Conservation (phyloP, 1,140 invertebrate genomes). For the Anastrepha ludens region DNA sequence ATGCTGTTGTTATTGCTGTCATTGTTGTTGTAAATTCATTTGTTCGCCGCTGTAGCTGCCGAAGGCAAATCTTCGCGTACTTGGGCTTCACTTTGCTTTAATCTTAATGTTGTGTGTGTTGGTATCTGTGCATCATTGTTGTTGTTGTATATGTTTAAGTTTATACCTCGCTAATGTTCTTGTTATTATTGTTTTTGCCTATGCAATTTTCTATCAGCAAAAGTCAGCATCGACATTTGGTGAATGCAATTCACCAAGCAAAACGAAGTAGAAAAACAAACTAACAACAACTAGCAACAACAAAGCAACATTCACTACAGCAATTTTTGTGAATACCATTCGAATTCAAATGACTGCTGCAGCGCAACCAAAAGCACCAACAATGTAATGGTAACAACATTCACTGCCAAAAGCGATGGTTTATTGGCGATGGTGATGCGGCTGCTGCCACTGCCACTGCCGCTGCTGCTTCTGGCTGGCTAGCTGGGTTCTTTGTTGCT, state of each 20-base stretch:
- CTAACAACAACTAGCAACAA: neutral
- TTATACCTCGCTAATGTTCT: neutral
- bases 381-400: conserved; percentile 10
- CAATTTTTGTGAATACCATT: conserved; percentile 17
- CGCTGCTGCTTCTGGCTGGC: neutral
- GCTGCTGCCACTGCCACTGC: neutral
- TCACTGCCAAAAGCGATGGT: conserved; percentile 42
- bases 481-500: neutral
- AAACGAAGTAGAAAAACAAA: neutral
- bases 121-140: neutral
- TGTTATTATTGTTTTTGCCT: neutral
- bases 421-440: neutral
- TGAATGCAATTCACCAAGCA: conserved; percentile 1
- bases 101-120: neutral
- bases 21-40: neutral
- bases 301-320: conserved; percentile 7
- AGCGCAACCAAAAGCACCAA: neutral
- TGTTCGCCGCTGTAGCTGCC: neutral
- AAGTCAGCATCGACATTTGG: neutral
- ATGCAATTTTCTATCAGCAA: neutral
- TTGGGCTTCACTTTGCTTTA: neutral
- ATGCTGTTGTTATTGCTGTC: conserved; percentile 2
- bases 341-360: conserved; percentile 37
- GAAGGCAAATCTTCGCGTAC: neutral
- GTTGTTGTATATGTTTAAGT: neutral